Evolutionary conservation across 2,113 vertebrate genomes (phyloP).

Genomic region (Lagenorhynchus albirostris): DNA sequence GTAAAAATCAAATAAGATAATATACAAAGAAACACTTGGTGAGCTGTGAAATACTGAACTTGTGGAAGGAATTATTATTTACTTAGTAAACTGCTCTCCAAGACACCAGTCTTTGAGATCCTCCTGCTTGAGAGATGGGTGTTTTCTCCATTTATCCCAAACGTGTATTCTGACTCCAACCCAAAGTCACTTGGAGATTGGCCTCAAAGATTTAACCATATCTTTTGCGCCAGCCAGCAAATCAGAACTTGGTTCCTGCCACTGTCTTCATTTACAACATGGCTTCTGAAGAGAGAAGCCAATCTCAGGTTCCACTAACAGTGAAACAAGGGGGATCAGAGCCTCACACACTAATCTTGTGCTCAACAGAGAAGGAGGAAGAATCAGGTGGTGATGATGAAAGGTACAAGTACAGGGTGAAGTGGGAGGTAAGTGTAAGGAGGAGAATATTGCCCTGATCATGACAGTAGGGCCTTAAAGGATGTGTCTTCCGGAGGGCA

Average conservation of each 20-base stretch:
- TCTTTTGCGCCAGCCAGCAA: background rate
- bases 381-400: background rate
- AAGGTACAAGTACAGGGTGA: background rate
- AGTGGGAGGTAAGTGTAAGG: background rate
- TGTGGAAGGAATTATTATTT: background rate
- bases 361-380: background rate
- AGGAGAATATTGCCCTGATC: background rate
- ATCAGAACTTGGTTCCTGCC: background rate
- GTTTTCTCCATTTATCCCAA: background rate
- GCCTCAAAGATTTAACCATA: background rate
- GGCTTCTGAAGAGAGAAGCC: background rate
- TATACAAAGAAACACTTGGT: background rate
- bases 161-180: background rate
- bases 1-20: background rate
- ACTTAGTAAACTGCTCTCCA: background rate
- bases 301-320: background rate
- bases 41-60: background rate
- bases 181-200: background rate
- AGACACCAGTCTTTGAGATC: background rate
- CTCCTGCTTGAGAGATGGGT: background rate
- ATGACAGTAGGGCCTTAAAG: accelerated
- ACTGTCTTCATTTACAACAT: background rate
- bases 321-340: background rate
- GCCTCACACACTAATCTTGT: background rate
- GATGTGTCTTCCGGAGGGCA: background rate